These are phyloP conservation scores for Athalia cordata DNA, from an alignment of 2,888 invertebrate species.

Conservation along the genomic window DNA sequence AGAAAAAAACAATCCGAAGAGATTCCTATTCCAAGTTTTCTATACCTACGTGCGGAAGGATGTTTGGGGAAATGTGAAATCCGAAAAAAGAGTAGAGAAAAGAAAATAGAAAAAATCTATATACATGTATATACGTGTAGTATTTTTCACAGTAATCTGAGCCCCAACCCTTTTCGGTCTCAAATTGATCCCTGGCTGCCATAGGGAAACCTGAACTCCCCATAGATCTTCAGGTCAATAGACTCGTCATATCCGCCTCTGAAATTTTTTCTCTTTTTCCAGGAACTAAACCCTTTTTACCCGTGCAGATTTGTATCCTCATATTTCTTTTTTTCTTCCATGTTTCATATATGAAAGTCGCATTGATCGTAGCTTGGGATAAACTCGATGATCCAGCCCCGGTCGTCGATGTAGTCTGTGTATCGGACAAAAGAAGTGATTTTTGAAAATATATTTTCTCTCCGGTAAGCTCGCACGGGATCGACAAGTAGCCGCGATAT, in stretches of 20 bases:
- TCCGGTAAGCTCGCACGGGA: neutral
- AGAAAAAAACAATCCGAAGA: slow-evolving; percentile 4
- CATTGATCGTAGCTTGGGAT: slow-evolving; percentile 17
- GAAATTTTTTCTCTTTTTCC: slow-evolving; percentile 2
- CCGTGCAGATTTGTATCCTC: slow-evolving; percentile 28
- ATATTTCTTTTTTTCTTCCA: neutral
- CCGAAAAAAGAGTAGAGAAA: neutral
- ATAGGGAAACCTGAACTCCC: neutral
- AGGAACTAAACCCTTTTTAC: slow-evolving; percentile 29
- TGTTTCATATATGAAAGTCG: neutral
- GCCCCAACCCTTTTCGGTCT: slow-evolving; percentile 17
- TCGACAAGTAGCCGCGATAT: neutral
- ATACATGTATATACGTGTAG: neutral
- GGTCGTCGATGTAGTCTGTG: neutral
- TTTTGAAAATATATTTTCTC: slow-evolving; percentile 6
- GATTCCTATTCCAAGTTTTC: neutral
- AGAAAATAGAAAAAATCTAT: neutral
- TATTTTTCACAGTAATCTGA: slow-evolving; percentile 31
- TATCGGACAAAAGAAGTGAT: slow-evolving; percentile 28
- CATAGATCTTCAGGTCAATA: slow-evolving; percentile 24
- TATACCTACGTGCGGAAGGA: neutral
- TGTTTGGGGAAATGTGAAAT: slow-evolving; percentile 3
- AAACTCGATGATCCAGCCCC: slow-evolving; percentile 13
- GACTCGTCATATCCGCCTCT: slow-evolving; percentile 27
- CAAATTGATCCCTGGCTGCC: neutral